Evolutionary conservation across 2,888 invertebrate species (phyloP), one percentile per base, ranked within the genome.

Genomic region (Drosophila setosimentum): DNA sequence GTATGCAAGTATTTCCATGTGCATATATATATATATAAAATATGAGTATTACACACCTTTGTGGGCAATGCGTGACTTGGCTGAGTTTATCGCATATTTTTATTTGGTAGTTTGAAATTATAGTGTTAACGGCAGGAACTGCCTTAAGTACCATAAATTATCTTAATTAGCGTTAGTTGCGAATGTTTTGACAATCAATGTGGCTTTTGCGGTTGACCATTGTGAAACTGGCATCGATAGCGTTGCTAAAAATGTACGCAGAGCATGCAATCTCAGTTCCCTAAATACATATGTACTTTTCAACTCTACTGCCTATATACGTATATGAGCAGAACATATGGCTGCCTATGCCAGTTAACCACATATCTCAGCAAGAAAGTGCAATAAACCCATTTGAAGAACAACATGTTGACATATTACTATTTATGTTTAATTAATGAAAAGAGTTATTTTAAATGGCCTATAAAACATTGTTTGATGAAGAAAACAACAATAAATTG

Each of bases 141-240:
- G 35, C 53, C 53, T 32, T 21, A 49, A 65, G 61, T 68, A 35
- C 53, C 18, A 29, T 11, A 37, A 57, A 75, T 65, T 58, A 57
- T 32, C 53, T 53, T 58, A 65, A 53, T 76, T 69, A 21, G 3
- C 13, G 48, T 18, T 57, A 53, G 27, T 42, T 51, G 33, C 29
- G 7, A 35, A n/a, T 33, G 33, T 60, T 51, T 50, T 37, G 5
- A 7, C 35, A 27, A n/a, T n/a, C 18, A 18, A 37, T 13, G 2
- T n/a, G 35, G 16, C 16, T 51, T 51, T 30, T 8, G 21, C 45
- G n/a, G n/a, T 21, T 21, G 13, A 21, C n/a, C 4, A 32, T 32
- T 53, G 63, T 68, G 70, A 73, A 62, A 58, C 48, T 59, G 42
- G 29, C 45, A 55, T 51, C 51, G 69, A 65, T 2, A 49, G 18